Evolutionary conservation across 2,113 vertebrate species (phyloP).

Genomic region (Axis porcinus): DNA sequence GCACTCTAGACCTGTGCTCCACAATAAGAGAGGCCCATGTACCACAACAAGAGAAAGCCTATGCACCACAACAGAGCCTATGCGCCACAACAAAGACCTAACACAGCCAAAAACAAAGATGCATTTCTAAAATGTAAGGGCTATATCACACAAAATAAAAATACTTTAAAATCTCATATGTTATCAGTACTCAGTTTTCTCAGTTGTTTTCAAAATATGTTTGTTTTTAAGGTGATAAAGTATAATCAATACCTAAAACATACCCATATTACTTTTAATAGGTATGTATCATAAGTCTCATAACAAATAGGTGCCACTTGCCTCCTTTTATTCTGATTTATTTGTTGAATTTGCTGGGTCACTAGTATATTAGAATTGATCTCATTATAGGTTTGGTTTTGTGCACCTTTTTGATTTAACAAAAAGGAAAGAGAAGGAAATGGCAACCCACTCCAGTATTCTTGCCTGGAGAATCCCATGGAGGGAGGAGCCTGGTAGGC

Average conservation of each 20-base stretch:
- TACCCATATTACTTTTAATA: background rate
- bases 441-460: too few relatives aligned
- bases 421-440: too few relatives aligned
- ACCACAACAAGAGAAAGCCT: background rate
- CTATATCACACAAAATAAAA: background rate
- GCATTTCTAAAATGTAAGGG: background rate
- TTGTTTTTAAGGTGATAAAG: background rate
- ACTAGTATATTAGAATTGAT: background rate
- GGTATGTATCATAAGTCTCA: background rate
- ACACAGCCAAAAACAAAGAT: background rate
- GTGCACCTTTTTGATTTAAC: background rate
- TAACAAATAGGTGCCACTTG: too few relatives aligned
- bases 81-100: background rate
- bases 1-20: background rate
- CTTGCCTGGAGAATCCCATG: too few relatives aligned
- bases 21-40: background rate
- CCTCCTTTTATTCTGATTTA: background rate
- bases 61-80: background rate
- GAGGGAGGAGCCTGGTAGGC: too few relatives aligned
- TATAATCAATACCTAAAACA: background rate
- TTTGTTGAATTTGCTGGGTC: background rate
- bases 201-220: background rate
- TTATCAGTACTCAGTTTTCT: background rate
- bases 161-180: background rate
- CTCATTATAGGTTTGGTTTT: background rate